These are phyloP conservation scores for Cepphus grylle DNA, from an alignment of 2,113 vertebrate species.

Conservation along the genomic window DNA sequence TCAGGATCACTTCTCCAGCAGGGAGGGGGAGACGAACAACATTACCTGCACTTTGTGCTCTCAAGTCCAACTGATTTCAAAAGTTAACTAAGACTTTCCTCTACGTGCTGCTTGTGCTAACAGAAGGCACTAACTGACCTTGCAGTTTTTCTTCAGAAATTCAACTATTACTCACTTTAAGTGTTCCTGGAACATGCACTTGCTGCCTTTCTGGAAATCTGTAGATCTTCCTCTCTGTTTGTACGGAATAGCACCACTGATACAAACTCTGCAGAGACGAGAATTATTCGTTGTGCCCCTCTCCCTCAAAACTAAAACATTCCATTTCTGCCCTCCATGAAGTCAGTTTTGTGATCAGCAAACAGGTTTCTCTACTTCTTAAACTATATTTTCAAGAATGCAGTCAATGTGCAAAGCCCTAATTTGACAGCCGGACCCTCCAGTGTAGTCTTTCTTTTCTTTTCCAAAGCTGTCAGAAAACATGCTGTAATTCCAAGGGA, in stretches of 20 bases:
- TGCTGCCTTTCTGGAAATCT: background rate
- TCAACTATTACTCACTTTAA: background rate
- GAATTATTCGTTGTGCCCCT: background rate
- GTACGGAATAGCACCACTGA: background rate
- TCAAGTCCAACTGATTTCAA: background rate
- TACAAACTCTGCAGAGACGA: rapidly evolving
- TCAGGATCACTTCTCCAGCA: background rate
- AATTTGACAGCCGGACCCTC: background rate
- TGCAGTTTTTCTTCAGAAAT: background rate
- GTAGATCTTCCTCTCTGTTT: background rate
- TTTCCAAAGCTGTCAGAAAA: background rate
- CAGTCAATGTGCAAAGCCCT: background rate
- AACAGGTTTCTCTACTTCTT: background rate
- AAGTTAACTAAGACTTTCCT: background rate
- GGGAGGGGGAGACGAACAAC: background rate
- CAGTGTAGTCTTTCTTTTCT: background rate
- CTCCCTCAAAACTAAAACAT: background rate
- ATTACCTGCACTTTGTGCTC: background rate
- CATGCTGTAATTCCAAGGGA: background rate
- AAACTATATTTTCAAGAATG: background rate
- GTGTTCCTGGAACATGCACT: background rate
- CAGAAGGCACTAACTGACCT: background rate
- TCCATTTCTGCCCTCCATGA: background rate
- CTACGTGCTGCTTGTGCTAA: background rate
- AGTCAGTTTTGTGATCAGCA: background rate